Evolutionary conservation across 2,888 invertebrate genomes (phyloP), one percentile per base, ranked within the genome.

Genomic region (Leptinotarsa tumamoca): DNA sequence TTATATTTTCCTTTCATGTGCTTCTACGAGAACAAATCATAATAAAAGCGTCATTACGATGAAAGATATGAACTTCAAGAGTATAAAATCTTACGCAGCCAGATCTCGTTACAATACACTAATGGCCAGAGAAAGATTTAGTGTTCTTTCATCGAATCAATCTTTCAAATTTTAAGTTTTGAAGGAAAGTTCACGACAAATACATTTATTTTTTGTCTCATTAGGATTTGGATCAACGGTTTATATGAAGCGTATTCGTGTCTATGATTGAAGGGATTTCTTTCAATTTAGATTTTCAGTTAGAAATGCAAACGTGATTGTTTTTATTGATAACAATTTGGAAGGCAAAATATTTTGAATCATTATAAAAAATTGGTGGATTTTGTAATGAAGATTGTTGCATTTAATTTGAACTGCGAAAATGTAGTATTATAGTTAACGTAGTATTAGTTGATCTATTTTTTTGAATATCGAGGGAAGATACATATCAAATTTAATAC

Each of bases 1-100:
- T 83, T 81, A 83, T 77, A 81, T 77, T 80, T 79, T 78, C 78
- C 79, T 82, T 79, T 80, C 81, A 79, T 80, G 79, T 81, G 77
- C 75, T 76, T 78, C 81, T 75, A 76, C 79, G 80, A 80, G 80
- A 82, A 81, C 82, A 83, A 83, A 82, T 83, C 81, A 81, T 82
- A 81, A 83, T 83, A 83, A 83, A 82, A 82, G 80, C 80, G 79
- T 82, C 82, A 80, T 83, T 82, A 82, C 78, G 74, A 76, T 73
- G 78, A 78, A 77, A 79, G 79, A 82, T 80, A 80, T 80, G 80
- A 80, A 80, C 78, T 81, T 77, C 68, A 79, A 75, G 74, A 72
- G 75, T 79, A 80, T 80, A 79, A 81, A 81, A 76, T 81, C 79
- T 77, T 75, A 72, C 77, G 72, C 78, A 73, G 80, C 79, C 78